Percentiles rank a stretch among this genome's conserved stretches.
Evolutionary conservation across 2,888 invertebrate genomes (phyloP).

Genomic region (Tryphoninae sp.): DNA sequence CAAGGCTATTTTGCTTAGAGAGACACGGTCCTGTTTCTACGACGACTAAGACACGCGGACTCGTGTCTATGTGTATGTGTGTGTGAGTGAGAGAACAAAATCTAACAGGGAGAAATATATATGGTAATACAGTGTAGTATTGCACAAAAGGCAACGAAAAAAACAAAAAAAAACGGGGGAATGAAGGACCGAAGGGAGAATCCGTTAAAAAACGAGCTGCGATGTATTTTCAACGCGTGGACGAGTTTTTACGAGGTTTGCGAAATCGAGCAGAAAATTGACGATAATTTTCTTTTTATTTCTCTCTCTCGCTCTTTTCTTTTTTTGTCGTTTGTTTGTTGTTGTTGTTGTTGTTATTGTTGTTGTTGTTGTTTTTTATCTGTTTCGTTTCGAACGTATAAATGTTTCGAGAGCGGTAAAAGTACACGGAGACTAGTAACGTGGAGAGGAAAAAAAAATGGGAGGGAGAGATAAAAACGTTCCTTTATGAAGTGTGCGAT

Average conservation of each 20-base stretch:
- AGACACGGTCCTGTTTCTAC: constrained; percentile 35
- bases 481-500: constrained; percentile 27
- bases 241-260: not conserved
- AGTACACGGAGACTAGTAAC: not conserved
- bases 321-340: too few relatives aligned
- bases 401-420: not conserved
- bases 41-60: constrained; percentile 32
- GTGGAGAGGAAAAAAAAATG: not conserved
- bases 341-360: too few relatives aligned
- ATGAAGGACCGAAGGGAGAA: not conserved
- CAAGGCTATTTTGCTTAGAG: constrained; percentile 48
- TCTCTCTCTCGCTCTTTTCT: too few relatives aligned
- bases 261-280: constrained; percentile 13
- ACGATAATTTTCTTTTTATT: not conserved
- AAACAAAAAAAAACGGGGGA: constrained; percentile 1
- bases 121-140: constrained; percentile 40
- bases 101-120: not conserved
- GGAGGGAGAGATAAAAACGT: constrained; percentile 5
- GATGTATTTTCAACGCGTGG: not conserved
- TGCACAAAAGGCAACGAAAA: not conserved
- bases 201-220: not conserved
- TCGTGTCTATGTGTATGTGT: not conserved
- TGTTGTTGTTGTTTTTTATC: too few relatives aligned
- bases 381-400: too few relatives aligned
- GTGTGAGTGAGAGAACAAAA: not conserved